Percentiles rank a stretch among this genome's conserved stretches.
Evolutionary conservation across 2,113 vertebrate species (phyloP).

Genomic region (Lucifuga dentata): DNA sequence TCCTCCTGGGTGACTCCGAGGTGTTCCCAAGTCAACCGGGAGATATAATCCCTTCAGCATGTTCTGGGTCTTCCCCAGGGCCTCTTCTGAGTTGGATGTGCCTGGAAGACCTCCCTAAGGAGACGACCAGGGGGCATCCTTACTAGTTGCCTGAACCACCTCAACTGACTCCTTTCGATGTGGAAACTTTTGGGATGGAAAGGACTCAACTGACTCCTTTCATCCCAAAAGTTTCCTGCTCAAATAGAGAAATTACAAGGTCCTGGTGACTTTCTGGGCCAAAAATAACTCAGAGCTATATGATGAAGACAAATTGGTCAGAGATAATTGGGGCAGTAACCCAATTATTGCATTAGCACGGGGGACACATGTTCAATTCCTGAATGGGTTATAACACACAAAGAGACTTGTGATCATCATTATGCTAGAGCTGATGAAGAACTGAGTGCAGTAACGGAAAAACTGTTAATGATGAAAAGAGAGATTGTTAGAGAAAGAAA

Average conservation of each 20-base stretch:
- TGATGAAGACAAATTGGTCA: conserved; percentile 45
- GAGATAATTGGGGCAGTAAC: conserved; percentile 70
- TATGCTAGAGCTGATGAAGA: background rate
- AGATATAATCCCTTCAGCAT: no score
- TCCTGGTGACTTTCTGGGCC: conserved; percentile 38
- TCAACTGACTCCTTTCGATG: no score
- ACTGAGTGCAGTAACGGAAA: background rate
- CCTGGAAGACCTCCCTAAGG: no score
- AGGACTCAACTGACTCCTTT: no score
- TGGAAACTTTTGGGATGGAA: no score
- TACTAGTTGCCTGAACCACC: no score
- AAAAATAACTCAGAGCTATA: conserved; percentile 47
- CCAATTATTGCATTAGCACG: conserved; percentile 48
- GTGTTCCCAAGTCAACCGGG: no score
- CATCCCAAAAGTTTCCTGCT: background rate
- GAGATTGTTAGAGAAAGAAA: conserved; percentile 8
- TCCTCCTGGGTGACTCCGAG: no score
- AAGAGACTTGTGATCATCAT: conserved; percentile 20
- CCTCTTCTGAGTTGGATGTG: no score
- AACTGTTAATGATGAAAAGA: conserved; percentile 24
- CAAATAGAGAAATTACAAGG: conserved; percentile 24
- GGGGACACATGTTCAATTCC: conserved; percentile 18
- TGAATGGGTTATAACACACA: conserved; percentile 19
- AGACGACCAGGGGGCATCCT: no score
- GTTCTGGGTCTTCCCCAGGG: no score